These are phyloP conservation scores for Pomacea maculata DNA, from an alignment of 1,140 invertebrate species.

Conservation along the genomic window DNA sequence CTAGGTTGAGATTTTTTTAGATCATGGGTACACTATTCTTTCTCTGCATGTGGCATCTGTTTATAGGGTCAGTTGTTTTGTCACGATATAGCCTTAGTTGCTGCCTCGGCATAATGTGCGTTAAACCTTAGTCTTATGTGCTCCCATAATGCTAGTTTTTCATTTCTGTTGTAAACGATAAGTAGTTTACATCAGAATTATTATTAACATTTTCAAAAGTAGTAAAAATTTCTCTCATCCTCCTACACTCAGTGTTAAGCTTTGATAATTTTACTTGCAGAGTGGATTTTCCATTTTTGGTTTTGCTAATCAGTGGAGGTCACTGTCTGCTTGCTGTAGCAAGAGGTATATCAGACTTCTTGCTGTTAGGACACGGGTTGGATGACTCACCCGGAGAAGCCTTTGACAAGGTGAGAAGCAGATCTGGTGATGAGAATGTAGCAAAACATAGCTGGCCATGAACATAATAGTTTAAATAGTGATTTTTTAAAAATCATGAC, in stretches of 20 bases:
- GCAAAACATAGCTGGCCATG: background rate
- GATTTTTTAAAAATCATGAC: no score
- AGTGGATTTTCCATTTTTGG: conserved; percentile 89
- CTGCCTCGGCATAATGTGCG: no score
- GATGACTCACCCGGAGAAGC: conserved; percentile 93
- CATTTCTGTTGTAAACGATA: background rate
- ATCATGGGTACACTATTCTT: no score
- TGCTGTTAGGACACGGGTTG: conserved; percentile 78
- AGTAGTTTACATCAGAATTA: background rate
- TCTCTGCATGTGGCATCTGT: no score
- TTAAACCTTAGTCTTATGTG: background rate
- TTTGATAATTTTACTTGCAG: conserved; percentile 56
- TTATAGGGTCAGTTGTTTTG: no score
- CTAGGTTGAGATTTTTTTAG: no score
- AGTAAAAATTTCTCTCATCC: background rate
- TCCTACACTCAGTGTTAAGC: background rate
- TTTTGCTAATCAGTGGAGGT: conserved; percentile 85
- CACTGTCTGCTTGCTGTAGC: conserved; percentile 87
- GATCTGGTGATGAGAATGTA: background rate
- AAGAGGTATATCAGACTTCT: conserved; percentile 79
- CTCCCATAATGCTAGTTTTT: background rate
- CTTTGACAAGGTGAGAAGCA: conserved; percentile 80
- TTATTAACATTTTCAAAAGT: no score
- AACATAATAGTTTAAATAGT: no score
- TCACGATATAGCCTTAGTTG: no score